Evolutionary conservation across 2,797 vertebrate genomes (phyloP).

Genomic region (Sphenopsis melanotis): DNA sequence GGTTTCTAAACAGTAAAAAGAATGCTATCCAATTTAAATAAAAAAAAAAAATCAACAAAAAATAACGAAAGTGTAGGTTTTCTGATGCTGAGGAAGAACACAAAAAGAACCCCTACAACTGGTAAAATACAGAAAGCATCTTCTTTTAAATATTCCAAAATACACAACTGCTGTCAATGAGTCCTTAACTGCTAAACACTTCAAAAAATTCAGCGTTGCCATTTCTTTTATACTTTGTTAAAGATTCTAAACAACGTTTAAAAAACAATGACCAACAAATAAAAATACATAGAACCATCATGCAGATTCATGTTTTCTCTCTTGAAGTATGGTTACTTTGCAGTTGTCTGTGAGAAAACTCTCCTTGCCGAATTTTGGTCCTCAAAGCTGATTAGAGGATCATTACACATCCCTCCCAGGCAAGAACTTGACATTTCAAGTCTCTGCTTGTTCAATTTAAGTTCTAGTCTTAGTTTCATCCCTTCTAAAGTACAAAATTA

Average conservation of each 20-base stretch:
- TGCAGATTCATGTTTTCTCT: not conserved
- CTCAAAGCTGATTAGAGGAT: not conserved
- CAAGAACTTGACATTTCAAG: not conserved
- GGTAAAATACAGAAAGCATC: not conserved
- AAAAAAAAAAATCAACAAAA: not conserved
- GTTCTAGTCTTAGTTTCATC: not conserved
- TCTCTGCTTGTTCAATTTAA: not conserved
- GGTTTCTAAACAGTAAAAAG: not conserved
- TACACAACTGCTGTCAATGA: not conserved
- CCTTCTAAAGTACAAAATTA: not conserved
- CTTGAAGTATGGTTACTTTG: not conserved
- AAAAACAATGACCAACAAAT: not conserved
- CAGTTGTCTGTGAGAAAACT: not conserved
- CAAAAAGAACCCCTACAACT: rapidly evolving
- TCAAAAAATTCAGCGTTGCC: not conserved
- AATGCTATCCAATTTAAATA: not conserved
- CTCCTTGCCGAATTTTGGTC: not conserved
- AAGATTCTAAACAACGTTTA: not conserved
- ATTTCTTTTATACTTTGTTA: not conserved
- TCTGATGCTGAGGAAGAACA: not conserved
- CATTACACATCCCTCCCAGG: not conserved
- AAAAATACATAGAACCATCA: not conserved
- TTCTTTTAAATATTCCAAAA: not conserved
- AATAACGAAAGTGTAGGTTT: not conserved
- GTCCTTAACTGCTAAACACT: not conserved